These are phyloP conservation scores for Oreonectes daqikongensis DNA, from an alignment of 2,797 vertebrate genomes.

Conservation along the genomic window DNA sequence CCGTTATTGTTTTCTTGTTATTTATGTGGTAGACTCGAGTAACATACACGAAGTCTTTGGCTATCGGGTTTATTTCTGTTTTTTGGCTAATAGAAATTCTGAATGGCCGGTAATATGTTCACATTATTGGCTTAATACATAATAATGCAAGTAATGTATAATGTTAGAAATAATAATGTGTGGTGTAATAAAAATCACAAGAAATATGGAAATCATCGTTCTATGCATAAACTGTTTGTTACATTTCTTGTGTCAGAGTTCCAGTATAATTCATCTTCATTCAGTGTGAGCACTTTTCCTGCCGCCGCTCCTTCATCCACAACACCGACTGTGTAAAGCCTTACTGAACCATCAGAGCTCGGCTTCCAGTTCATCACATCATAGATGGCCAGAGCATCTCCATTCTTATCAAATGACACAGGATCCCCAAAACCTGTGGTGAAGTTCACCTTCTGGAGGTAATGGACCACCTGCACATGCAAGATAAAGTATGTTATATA, in stretches of 20 bases:
- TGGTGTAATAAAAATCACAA: too few relatives aligned
- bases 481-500: too few relatives aligned
- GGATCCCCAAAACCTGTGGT: conserved; percentile 70
- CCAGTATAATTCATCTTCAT: conserved; percentile 70
- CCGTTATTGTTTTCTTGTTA: too few relatives aligned
- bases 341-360: conserved; percentile 60
- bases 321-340: conserved; percentile 63
- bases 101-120: too few relatives aligned
- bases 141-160: too few relatives aligned
- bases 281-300: conserved; percentile 61
- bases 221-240: not conserved
- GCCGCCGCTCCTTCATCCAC: conserved; percentile 57
- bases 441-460: conserved; percentile 69
- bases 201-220: not conserved
- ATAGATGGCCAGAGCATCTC: conserved; percentile 69
- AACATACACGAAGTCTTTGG: too few relatives aligned
- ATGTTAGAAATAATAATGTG: too few relatives aligned
- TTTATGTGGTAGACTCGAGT: too few relatives aligned
- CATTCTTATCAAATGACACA: conserved; percentile 75
- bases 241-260: conserved; percentile 60
- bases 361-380: conserved; percentile 72
- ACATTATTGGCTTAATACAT: too few relatives aligned
- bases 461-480: conserved; percentile 64
- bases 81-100: too few relatives aligned
- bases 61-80: too few relatives aligned